These are phyloP conservation scores for Drosophila cyrtoloma DNA, from an alignment of 2,888 invertebrate species.

Conservation along the genomic window DNA sequence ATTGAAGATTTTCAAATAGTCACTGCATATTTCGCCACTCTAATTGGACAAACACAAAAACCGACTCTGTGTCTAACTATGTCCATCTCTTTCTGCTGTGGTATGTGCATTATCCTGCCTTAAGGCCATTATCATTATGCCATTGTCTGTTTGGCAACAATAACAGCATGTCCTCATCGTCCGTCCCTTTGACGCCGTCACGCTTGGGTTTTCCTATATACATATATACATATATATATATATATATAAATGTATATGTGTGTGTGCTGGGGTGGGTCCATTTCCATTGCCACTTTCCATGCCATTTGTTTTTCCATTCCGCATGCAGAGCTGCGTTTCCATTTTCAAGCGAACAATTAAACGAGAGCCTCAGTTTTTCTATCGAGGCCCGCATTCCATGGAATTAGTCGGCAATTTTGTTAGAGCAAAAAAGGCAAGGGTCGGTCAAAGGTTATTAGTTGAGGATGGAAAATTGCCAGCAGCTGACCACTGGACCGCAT, in stretches of 20 bases:
- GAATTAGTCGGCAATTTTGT: slow-evolving; percentile 63
- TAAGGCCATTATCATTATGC: slow-evolving; percentile 43
- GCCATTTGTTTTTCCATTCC: slow-evolving; percentile 24
- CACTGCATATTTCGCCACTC: slow-evolving; percentile 17
- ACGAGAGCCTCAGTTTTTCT: slow-evolving; percentile 4
- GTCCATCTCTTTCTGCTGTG: slow-evolving; percentile 17
- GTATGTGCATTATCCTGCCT: slow-evolving; percentile 53
- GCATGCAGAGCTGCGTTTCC: slow-evolving; percentile 42
- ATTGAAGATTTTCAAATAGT: slow-evolving; percentile 10
- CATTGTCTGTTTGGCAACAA: slow-evolving; percentile 56
- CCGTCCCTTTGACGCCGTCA: slow-evolving; percentile 34
- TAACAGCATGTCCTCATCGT: slow-evolving; percentile 52
- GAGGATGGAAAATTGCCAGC: slow-evolving; percentile 20
- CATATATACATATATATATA: not conserved
- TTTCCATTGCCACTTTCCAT: slow-evolving; percentile 13
- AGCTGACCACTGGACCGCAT: slow-evolving; percentile 33
- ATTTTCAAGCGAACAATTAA: slow-evolving; percentile 49
- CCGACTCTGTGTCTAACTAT: not conserved
- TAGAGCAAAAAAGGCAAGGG: slow-evolving; percentile 40
- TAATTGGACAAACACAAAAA: slow-evolving; percentile 16
- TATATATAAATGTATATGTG: not conserved
- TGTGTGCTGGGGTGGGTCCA: not conserved
- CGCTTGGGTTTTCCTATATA: slow-evolving; percentile 13
- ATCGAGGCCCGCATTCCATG: slow-evolving; percentile 70
- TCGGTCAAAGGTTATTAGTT: slow-evolving; percentile 28